A percentile compares a stretch with the other conserved stretches of the same genome.
These are phyloP conservation scores for Theonella swinhoei DNA, from an alignment of 37 sponge, comb jelly and placozoan species.

Conservation along the genomic window DNA sequence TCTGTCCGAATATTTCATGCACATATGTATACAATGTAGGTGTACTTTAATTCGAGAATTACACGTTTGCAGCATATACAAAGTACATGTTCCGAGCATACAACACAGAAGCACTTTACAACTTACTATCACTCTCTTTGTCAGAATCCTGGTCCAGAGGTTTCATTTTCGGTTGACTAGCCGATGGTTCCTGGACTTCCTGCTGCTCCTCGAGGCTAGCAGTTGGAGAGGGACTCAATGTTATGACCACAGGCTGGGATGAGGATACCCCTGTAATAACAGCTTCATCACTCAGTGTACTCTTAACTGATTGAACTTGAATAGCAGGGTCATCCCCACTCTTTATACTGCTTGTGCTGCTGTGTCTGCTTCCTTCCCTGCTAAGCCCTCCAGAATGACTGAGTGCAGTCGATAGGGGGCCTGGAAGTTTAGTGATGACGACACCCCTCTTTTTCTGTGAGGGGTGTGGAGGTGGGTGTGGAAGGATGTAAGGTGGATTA, in stretches of 20 bases:
- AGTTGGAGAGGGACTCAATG: neutral
- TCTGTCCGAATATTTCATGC: too few relatives aligned
- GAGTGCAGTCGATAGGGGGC: neutral
- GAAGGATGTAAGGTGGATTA: neutral
- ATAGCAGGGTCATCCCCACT: neutral
- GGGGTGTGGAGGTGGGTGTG: neutral
- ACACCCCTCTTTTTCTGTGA: neutral
- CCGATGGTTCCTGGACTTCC: neutral
- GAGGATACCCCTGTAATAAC: neutral
- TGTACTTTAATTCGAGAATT: too few relatives aligned
- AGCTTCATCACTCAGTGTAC: neutral
- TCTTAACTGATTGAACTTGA: neutral
- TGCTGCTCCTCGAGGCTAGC: neutral
- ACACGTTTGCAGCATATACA: too few relatives aligned
- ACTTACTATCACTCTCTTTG: conserved; percentile 6
- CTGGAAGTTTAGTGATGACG: neutral
- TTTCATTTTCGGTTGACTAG: neutral
- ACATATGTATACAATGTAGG: too few relatives aligned
- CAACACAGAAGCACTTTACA: too few relatives aligned
- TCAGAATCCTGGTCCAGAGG: neutral
- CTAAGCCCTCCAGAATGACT: neutral
- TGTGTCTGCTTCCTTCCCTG: neutral
- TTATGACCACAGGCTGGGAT: neutral
- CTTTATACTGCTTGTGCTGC: neutral
- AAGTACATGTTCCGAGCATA: too few relatives aligned